These are phyloP conservation scores for Herpailurus yagouaroundi DNA, from an alignment of 2,113 vertebrate species.

Conservation along the genomic window DNA sequence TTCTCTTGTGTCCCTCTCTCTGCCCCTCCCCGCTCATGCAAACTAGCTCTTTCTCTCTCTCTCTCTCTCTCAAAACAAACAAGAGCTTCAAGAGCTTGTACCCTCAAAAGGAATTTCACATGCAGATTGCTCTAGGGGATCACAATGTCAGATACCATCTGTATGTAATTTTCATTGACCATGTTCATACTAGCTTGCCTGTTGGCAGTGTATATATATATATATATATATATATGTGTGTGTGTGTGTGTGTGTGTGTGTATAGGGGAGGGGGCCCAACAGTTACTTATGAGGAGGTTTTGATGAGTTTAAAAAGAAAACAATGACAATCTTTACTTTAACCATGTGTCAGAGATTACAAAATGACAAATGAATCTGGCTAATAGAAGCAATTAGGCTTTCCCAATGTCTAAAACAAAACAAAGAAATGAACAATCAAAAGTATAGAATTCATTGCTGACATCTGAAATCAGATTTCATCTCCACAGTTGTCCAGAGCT, in stretches of 20 bases:
- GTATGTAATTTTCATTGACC: background rate
- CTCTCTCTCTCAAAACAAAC: too few species aligned
- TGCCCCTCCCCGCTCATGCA: too few species aligned
- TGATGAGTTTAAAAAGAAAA: background rate
- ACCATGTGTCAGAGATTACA: background rate
- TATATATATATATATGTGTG: too few species aligned
- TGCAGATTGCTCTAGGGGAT: background rate
- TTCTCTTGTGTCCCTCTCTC: too few species aligned
- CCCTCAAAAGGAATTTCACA: background rate
- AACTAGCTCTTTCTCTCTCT: too few species aligned
- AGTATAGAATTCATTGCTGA: background rate
- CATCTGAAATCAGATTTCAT: background rate
- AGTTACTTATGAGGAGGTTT: background rate
- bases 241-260: background rate
- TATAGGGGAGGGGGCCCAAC: accelerated
- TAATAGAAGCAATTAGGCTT: background rate
- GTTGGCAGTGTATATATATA: background rate
- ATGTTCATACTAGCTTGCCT: background rate
- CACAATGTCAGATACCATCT: background rate
- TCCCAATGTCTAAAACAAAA: background rate
- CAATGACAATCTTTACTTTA: background rate
- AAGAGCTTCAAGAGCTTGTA: background rate
- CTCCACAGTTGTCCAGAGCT: background rate
- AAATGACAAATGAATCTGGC: background rate
- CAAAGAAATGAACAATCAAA: background rate